Evolutionary conservation across 2,888 invertebrate species (phyloP).

Genomic region (Ametastegia equiseti): DNA sequence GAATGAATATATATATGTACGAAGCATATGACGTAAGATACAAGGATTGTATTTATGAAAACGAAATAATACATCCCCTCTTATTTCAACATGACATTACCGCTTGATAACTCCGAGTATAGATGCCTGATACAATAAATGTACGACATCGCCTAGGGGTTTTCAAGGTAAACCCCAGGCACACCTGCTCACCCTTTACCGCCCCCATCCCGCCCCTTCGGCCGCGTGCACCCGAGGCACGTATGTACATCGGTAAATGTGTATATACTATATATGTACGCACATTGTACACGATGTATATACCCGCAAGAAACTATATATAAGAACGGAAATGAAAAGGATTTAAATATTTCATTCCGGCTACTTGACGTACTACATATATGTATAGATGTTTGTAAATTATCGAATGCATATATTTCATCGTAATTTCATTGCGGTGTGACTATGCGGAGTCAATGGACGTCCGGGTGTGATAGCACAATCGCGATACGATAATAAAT

Average conservation of each 20-base stretch:
- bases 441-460: not conserved
- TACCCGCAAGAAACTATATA: not conserved
- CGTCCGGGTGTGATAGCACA: not conserved
- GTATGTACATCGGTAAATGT: not conserved
- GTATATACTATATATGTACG: not conserved
- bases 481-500: not conserved
- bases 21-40: not conserved
- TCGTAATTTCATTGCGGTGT: not conserved
- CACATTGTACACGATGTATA: not conserved
- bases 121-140: not conserved
- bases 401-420: not conserved
- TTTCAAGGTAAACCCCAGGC: constrained; percentile 39
- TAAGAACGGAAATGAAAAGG: not conserved
- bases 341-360: not conserved
- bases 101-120: not conserved
- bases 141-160: not conserved
- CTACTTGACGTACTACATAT: no score
- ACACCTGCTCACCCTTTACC: constrained; percentile 56
- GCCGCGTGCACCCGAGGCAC: constrained; percentile 10
- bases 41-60: not conserved
- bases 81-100: not conserved
- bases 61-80: not conserved
- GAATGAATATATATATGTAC: not conserved
- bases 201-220: constrained; percentile 50
- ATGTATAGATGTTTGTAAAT: not conserved